Evolutionary conservation across 1,140 invertebrate species (phyloP), one percentile per base, ranked within the genome.

Genomic region (Heliothis subflexa): DNA sequence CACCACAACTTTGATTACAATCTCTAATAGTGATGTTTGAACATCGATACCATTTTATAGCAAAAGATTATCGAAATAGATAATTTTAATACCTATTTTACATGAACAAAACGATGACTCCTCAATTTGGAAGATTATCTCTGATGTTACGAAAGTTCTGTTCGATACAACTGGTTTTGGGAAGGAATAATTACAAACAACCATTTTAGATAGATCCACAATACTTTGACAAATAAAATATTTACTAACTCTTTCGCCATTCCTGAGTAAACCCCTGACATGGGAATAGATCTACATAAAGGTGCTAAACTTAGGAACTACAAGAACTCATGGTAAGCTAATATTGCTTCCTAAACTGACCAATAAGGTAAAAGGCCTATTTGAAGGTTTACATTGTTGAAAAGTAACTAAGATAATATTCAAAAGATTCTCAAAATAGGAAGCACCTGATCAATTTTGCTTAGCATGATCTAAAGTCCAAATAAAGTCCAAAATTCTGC

Each of bases 81-180:
- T 75, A 62, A 62, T 14, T 75, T 75, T 68, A 33, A 64, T 75
- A 50, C 47, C 21, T 50, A 74, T 21, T 74, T 74, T 75, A 75
- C 73, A 52, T 62, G 73, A 64, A 62, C 73, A 75, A 52, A 73
- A 64, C 64, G 21, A 75, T 52, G 47, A 33, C 45, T 75, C 57
- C 73, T 64, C 59, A 75, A 75, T 75, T 75, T 75, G n/a, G 59
- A 50, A 75, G 57, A 59, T 75, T 75, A 75, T 75, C 59, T 62
- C 13, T 14, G 33, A n/a, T 40, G 33, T 66, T 57, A 70, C 25
- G 80, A 59, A 75, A 71, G 54, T 74, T 71, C 47, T 77, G 68
- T 78, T 78, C 50, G 54, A 73, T 55, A 49, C 59, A 71, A 78
- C 74, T 81, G 79, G 62, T 78, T 81, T 78, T 28, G 16, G 49